Base-by-base conservation (phyloP, 2,113 vertebrate genomes). In the Eretmochelys imbricata region DNA sequence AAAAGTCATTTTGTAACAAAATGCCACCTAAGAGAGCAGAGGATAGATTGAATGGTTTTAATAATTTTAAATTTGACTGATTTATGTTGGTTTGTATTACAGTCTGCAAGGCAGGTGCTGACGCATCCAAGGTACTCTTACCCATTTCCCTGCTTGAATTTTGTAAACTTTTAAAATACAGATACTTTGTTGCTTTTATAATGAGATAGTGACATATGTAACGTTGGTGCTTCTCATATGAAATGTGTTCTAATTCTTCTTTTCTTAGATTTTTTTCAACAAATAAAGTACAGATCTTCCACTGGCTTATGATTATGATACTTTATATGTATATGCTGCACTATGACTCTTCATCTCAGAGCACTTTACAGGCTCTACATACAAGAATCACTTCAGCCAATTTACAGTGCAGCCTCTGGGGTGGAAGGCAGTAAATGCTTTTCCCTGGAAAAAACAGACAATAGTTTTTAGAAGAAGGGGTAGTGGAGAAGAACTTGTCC, bases 101-200 rank as follows among this genome's bases (percentile, higher is more conserved):
- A 89, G 42, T 38, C 53, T 5, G 57, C 2, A 6, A 0, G 0
- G 6, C 1, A 1, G 6, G 2, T 11, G 2, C 25, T 38, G 5
- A 2, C 4, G 25, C 50, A 72, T 83, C 22, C 8, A 65, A 85
- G 82, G 48, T n/a, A 79, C 46, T 85, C 76, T 20, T 24, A 80
- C 49, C 0, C 9, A 88, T 85, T 89, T 59, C 8, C n/a, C 31
- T 49, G 19, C 5, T 53, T 82, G 27, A 84, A 46, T 42, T 85
- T 53, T 57, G 38, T 57, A 88, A 69, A 80, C 31, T 82, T 5
- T 57, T 83, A 9, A 57, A 11, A 94, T 93, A 9, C 2, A 72
- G 4, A 5, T 57, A 3, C 0, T 75, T 65, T 88, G 0, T 49
- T 82, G 50, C 3, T 24, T 82, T 87, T 75, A 20, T 89, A 88